Conservation (phyloP, 1,140 invertebrate genomes). For the Hycleus phaleratus region DNA sequence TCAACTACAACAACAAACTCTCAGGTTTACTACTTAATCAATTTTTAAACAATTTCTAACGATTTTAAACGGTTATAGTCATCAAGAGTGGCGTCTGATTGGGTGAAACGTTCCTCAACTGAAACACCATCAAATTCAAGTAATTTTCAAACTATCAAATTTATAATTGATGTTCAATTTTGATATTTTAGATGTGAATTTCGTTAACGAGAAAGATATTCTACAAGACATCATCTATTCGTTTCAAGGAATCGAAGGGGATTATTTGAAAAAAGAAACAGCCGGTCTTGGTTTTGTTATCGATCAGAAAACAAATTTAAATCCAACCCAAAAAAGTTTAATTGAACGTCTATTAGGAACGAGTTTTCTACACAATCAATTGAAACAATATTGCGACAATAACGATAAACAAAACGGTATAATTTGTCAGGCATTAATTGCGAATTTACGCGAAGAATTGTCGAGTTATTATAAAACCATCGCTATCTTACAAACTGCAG, state of each 20-base stretch:
- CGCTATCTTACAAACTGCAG: conserved; percentile 77
- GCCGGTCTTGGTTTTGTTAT: conserved; percentile 59
- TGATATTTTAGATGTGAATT: background rate
- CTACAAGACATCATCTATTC: conserved; percentile 72
- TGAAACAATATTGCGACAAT: conserved; percentile 62
- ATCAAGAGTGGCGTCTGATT: background rate
- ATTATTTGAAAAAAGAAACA: conserved; percentile 60
- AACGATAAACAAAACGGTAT: conserved; percentile 51
- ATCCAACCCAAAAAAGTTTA: conserved; percentile 45
- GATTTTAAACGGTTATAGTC: background rate
- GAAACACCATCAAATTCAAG: background rate
- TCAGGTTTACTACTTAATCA: background rate
- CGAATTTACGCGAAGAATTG: conserved; percentile 76
- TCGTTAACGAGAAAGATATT: conserved; percentile 42
- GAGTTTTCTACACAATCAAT: conserved; percentile 77
- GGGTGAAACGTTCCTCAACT: background rate
- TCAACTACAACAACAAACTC: background rate
- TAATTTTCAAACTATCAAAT: background rate
- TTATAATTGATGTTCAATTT: background rate
- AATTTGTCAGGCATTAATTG: conserved; percentile 71
- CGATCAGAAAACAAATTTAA: conserved; percentile 45
- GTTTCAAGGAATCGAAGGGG: conserved; percentile 75
- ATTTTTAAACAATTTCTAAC: no score
- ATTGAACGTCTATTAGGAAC: conserved; percentile 72
- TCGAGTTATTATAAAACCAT: conserved; percentile 82